phyloP scores from a whole-genome alignment of 2,888 invertebrate species.

The Anthophora plumipes region DNA sequence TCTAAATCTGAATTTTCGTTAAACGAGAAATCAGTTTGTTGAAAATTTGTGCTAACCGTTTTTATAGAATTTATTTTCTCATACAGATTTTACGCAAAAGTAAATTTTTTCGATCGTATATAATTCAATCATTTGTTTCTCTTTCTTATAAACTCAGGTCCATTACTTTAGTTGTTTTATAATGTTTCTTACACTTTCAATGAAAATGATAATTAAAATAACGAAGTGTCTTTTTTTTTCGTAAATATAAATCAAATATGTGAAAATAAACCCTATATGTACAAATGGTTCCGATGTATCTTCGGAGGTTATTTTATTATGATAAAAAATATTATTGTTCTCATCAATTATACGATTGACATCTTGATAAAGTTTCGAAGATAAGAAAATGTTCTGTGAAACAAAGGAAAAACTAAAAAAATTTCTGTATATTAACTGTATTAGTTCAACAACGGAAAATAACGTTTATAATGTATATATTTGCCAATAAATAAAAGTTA shows the following conservation, averaged over 20 bases:
- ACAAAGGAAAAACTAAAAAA: neutral
- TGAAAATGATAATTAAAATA: slow-evolving; percentile 15
- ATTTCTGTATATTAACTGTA: neutral
- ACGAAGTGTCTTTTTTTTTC: slow-evolving; percentile 6
- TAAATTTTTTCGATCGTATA: neutral
- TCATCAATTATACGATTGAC: neutral
- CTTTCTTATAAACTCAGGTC: neutral
- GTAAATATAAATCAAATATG: slow-evolving; percentile 37
- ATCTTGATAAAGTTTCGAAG: neutral
- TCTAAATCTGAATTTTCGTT: slow-evolving; percentile 55
- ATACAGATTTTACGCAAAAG: slow-evolving; percentile 8
- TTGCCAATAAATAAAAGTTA: neutral
- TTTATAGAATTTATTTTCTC: slow-evolving; percentile 63
- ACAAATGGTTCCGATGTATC: slow-evolving; percentile 59
- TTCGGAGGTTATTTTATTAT: slow-evolving; percentile 49
- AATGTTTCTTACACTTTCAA: neutral
- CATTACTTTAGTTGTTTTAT: neutral
- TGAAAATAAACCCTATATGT: slow-evolving; percentile 66
- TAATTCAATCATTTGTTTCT: neutral
- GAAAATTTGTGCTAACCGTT: slow-evolving; percentile 46
- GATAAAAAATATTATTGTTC: slow-evolving; percentile 2
- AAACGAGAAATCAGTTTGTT: slow-evolving; percentile 49
- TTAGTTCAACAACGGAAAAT: neutral
- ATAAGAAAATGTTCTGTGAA: neutral
- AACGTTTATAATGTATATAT: slow-evolving; percentile 4